Evolutionary conservation across 2,113 vertebrate species (phyloP).

Genomic region (Trochalopteron elliotii): DNA sequence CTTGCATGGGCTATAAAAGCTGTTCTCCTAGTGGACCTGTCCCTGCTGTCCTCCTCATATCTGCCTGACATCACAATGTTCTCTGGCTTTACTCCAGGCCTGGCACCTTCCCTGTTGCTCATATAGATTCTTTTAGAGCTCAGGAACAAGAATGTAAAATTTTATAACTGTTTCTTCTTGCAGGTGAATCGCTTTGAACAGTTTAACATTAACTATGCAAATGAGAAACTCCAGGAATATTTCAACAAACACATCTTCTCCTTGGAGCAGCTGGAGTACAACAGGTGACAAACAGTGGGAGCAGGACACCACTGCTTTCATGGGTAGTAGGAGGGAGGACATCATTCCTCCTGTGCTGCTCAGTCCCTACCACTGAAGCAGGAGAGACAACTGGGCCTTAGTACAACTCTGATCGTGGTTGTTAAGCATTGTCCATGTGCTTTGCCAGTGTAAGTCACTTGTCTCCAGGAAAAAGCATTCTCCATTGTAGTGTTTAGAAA

Average conservation of each 20-base stretch:
- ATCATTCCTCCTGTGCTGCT: background rate
- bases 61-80: background rate
- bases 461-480: background rate
- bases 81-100: background rate
- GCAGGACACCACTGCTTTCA: background rate
- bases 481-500: background rate
- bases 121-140: background rate
- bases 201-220: slow-evolving; percentile 94
- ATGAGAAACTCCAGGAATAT: slow-evolving; percentile 93
- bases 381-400: background rate
- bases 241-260: slow-evolving; percentile 97
- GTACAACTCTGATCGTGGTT: background rate
- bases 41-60: background rate
- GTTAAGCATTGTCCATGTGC: background rate
- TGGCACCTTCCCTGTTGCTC: background rate
- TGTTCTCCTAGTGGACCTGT: background rate
- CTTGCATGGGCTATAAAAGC: background rate
- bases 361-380: background rate
- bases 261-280: slow-evolving; percentile 92
- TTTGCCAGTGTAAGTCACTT: background rate
- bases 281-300: slow-evolving; percentile 75
- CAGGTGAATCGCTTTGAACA: slow-evolving; percentile 94
- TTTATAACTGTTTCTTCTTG: slow-evolving; percentile 8
- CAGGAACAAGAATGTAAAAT: background rate
- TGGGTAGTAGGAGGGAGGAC: background rate